These are phyloP conservation scores for Astreopora myriophthalma DNA, from an alignment of 64 coral and sea anemone genomes.

Conservation along the genomic window DNA sequence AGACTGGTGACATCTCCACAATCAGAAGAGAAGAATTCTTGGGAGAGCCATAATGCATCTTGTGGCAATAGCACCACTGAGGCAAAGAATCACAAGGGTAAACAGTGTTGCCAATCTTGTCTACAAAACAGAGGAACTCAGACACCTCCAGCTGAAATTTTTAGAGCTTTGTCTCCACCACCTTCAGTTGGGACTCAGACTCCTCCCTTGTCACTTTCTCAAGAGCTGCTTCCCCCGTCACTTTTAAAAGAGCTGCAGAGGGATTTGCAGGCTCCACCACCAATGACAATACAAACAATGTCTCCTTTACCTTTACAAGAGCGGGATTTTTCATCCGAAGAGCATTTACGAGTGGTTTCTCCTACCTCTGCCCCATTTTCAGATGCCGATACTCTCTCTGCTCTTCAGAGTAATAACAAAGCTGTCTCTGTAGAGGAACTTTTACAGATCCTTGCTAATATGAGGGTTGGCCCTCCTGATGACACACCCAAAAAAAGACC, in stretches of 20 bases:
- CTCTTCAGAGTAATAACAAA: constrained; percentile 22
- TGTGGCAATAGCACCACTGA: background rate
- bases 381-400: background rate
- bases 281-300: background rate
- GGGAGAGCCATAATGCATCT: background rate
- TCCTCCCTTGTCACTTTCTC: background rate
- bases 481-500: background rate
- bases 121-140: constrained; percentile 20
- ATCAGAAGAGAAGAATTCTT: background rate
- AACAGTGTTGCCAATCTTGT: background rate
- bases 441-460: constrained; percentile 27
- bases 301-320: constrained; percentile 20
- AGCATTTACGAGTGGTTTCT: background rate
- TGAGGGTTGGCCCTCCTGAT: background rate
- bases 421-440: constrained; percentile 66
- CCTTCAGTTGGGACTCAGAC: constrained; percentile 45
- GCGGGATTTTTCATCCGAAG: background rate
- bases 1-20: background rate
- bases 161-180: constrained; percentile 21
- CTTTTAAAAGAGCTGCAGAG: constrained; percentile 14
- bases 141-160: constrained; percentile 3
- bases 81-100: background rate
- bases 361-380: background rate
- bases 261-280: constrained; percentile 9
- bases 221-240: constrained; percentile 10